Conservation (phyloP, 2,797 vertebrate genomes). For the Dallia pectoralis region DNA sequence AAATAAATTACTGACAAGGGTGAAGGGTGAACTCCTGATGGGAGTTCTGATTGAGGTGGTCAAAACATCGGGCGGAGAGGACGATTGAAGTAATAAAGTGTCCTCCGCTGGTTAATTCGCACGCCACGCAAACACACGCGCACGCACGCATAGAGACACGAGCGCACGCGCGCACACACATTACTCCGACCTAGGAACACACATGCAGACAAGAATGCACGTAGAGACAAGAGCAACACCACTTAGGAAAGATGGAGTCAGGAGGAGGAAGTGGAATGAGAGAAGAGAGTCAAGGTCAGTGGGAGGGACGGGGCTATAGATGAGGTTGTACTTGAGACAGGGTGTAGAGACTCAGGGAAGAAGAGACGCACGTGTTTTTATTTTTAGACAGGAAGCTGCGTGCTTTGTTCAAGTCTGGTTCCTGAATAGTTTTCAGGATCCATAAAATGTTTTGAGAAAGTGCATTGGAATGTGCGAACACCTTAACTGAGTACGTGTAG, state of each 20-base stretch:
- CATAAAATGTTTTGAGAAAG: conserved; percentile 22
- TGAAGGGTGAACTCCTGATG: too few species aligned
- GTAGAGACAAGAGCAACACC: conserved; percentile 27
- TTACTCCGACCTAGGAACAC: conserved; percentile 58
- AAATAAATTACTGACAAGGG: too few species aligned
- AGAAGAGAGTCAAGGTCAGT: background rate
- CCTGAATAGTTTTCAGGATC: conserved; percentile 41
- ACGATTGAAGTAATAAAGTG: conserved; percentile 69
- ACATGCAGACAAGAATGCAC: conserved; percentile 72
- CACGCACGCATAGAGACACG: too few species aligned
- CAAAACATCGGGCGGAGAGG: conserved; percentile 62
- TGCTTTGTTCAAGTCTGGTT: conserved; percentile 24
- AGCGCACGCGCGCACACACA: conserved; percentile 1
- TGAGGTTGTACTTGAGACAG: background rate
- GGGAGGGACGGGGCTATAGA: background rate
- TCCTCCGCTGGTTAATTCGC: conserved; percentile 67
- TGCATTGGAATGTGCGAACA: conserved; percentile 32
- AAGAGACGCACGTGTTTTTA: background rate
- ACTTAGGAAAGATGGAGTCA: conserved; percentile 40
- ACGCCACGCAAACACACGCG: conserved; percentile 44
- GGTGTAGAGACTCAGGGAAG: background rate
- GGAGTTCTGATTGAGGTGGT: conserved; percentile 73
- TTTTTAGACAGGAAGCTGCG: background rate
- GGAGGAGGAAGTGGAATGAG: conserved; percentile 17
- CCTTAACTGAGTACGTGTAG: conserved; percentile 14